Evolutionary conservation across 2,888 invertebrate genomes (phyloP).

Genomic region (Macropis europaea): DNA sequence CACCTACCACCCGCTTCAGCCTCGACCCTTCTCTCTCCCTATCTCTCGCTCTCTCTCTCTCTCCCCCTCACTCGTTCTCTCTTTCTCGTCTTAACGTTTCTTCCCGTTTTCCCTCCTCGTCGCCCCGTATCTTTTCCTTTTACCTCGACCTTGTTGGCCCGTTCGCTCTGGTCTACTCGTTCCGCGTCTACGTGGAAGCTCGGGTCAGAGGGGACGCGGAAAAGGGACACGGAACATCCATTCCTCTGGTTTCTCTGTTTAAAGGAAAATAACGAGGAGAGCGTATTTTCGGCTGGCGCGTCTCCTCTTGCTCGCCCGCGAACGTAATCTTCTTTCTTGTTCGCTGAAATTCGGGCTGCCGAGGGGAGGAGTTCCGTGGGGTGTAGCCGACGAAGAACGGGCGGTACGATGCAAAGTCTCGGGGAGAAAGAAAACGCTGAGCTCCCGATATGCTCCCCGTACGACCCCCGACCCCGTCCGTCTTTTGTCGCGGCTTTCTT

Average conservation of each 20-base stretch:
- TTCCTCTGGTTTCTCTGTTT: conserved; percentile 56
- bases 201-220: neutral
- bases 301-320: neutral
- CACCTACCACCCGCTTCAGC: conserved; percentile 54
- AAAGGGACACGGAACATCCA: conserved; percentile 45
- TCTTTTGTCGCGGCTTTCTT: conserved; percentile 48
- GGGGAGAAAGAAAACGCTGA: conserved; percentile 23
- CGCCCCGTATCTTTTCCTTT: conserved; percentile 41
- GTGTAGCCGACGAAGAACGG: conserved; percentile 1
- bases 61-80: conserved; percentile 7
- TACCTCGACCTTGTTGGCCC: conserved; percentile 32
- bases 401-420: conserved; percentile 5
- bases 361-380: neutral
- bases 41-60: conserved; percentile 33
- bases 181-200: conserved; percentile 12
- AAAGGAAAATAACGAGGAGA: conserved; percentile 65
- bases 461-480: conserved; percentile 7
- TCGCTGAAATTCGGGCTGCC: neutral
- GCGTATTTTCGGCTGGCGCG: conserved; percentile 18
- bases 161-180: conserved; percentile 12
- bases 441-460: conserved; percentile 8
- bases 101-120: conserved; percentile 45
- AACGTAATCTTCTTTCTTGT: conserved; percentile 16
- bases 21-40: conserved; percentile 36
- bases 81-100: too few species aligned